Percentiles rank a stretch among this genome's conserved stretches.
phyloP scores from a whole-genome alignment of 2,797 vertebrate genomes.

The Hyperoplus immaculatus region DNA sequence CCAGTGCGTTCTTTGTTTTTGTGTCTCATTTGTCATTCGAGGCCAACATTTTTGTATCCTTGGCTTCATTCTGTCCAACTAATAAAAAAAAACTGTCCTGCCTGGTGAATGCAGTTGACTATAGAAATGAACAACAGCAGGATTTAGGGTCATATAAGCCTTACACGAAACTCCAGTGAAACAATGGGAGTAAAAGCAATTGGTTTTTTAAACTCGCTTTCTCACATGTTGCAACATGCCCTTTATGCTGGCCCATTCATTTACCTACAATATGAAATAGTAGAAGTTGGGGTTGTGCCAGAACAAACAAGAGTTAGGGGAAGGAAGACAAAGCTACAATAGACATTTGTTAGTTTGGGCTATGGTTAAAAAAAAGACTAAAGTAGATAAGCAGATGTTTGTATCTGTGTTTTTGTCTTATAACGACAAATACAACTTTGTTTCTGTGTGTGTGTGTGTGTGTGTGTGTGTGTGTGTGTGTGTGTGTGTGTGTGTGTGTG shows the following conservation, averaged over 20 bases:
- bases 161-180: neutral
- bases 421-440: neutral
- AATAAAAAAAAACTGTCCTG: constrained; percentile 5
- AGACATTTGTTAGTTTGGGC: neutral
- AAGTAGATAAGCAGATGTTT: neutral
- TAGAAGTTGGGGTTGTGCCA: neutral
- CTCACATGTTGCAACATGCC: neutral
- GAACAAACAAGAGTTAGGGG: neutral
- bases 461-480: neutral
- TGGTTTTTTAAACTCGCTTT: neutral
- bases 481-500: neutral
- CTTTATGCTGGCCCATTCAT: neutral
- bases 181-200: neutral
- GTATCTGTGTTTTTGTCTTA: neutral
- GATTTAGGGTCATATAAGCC: neutral
- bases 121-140: constrained; percentile 15
- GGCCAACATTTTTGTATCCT: neutral
- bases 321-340: neutral
- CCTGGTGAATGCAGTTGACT: neutral
- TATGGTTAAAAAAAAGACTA: too few relatives aligned
- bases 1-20: neutral
- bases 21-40: constrained; percentile 12
- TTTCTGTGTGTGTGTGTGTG: neutral
- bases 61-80: constrained; percentile 10
- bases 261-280: constrained; percentile 10